Evolutionary conservation across 2,888 invertebrate species (phyloP).

Genomic region (Phaedon cochleariae): DNA sequence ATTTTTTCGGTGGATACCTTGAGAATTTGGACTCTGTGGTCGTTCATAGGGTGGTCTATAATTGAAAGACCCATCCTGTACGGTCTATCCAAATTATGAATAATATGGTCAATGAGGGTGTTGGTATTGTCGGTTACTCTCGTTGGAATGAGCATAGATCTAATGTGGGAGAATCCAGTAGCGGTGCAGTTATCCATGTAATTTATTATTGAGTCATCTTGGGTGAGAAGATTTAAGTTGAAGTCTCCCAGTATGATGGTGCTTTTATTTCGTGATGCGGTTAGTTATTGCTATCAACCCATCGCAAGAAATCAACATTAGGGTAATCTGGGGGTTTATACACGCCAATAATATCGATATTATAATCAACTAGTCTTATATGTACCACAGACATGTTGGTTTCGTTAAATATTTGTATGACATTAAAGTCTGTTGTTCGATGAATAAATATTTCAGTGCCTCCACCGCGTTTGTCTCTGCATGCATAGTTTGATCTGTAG

Average conservation of each 20-base stretch:
- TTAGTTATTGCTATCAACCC: background rate
- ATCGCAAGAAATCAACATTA: slow-evolving; percentile 3
- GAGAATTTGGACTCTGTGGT: background rate
- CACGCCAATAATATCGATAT: background rate
- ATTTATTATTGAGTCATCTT: background rate
- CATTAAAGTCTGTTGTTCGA: background rate
- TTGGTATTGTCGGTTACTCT: background rate
- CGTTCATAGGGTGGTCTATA: background rate
- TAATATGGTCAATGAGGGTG: background rate
- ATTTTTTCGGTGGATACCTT: background rate
- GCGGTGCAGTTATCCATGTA: background rate
- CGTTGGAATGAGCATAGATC: background rate
- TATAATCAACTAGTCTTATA: background rate
- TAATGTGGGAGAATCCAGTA: background rate
- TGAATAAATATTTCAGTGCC: slow-evolving; percentile 1
- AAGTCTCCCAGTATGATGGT: background rate
- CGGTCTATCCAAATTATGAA: background rate
- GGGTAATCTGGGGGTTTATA: slow-evolving; percentile 7
- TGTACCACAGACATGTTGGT: slow-evolving; percentile 5
- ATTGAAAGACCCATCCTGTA: background rate
- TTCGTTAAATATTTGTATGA: background rate
- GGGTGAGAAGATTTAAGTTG: background rate
- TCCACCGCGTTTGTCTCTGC: slow-evolving; percentile 2
- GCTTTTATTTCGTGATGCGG: background rate
- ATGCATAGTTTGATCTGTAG: background rate